Evolutionary conservation across 2,888 invertebrate genomes (phyloP).

Genomic region (Epistrophella euchroma): DNA sequence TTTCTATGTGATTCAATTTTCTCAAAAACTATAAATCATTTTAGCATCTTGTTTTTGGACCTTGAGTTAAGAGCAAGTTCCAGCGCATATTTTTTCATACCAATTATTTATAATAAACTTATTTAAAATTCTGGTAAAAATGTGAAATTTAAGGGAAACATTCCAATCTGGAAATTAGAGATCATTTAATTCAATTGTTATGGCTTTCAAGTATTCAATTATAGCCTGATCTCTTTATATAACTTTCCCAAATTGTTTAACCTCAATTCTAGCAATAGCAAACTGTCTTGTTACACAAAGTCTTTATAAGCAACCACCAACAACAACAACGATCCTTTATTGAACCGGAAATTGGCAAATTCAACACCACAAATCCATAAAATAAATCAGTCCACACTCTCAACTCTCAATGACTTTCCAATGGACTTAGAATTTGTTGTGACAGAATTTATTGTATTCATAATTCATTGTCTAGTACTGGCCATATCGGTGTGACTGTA

Average conservation of each 20-base stretch:
- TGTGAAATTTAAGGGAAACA: no score
- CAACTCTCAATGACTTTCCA: constrained; percentile 40
- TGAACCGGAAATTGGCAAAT: constrained; percentile 62
- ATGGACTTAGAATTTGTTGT: constrained; percentile 65
- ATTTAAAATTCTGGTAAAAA: no score
- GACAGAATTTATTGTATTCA: constrained; percentile 73
- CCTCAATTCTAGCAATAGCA: neutral
- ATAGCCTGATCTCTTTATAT: neutral
- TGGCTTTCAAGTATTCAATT: constrained; percentile 7
- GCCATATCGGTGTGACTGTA: neutral
- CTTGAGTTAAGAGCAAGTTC: no score
- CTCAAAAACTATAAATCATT: no score
- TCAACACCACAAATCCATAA: constrained; percentile 41
- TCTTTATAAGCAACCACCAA: neutral
- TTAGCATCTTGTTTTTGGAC: no score
- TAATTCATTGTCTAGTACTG: constrained; percentile 55
- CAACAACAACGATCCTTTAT: neutral
- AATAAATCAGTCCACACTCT: constrained; percentile 51
- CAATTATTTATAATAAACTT: no score
- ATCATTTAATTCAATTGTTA: neutral
- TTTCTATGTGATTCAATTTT: no score
- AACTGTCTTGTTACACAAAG: neutral
- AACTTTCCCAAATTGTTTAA: neutral
- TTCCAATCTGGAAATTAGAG: neutral
- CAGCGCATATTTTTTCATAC: no score